Base-by-base conservation (phyloP, 1,140 invertebrate genomes). In the Zaprionus camerounensis region DNA sequence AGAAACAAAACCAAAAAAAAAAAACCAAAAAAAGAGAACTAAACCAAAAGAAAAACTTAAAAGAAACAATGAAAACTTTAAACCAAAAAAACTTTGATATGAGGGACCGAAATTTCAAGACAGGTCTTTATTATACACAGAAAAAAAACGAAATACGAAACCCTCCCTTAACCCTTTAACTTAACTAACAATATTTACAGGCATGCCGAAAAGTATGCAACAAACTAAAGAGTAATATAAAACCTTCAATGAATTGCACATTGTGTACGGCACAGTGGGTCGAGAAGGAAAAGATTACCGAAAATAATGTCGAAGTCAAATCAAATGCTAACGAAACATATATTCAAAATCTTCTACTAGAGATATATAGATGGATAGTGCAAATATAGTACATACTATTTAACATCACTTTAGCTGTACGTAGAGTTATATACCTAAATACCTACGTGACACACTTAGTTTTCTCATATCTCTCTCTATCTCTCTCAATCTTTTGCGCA, bases 51-150 rank as follows among this genome's bases (percentile, higher is more conserved):
- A 56, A 63, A 56, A 64, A 26, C 20, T 34, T 38, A 56, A 56
- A 46, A 62, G 11, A 34, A 38, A 51, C 34, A 56, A 71, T 26
- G 15, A 59, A 65, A 56, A 44, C 55, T 56, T n/a, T 28, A 56
- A 44, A 66, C 53, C 53, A 71, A 77, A 63, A 46, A 76, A 90
- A 79, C 85, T 88, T 88, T 85, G 84, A 90, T 88, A 88, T 88
- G 78, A 81, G 84, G 84, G 84, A 88, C 84, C 84, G 75, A 90
- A 79, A 88, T 73, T 88, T 79, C 69, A 80, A 65, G 84, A 81
- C 78, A 90, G 85, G 85, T 88, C 84, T 90, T 90, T 83, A 87
- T 88, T 87, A 87, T 87, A 87, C 81, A 88, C 76, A 57, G 26
- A 66, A 69, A 67, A 13, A 58, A 57, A 26, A 61, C 26, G 31